Conservation (phyloP, 2,113 vertebrate genomes). For the Eurypyga helias region DNA sequence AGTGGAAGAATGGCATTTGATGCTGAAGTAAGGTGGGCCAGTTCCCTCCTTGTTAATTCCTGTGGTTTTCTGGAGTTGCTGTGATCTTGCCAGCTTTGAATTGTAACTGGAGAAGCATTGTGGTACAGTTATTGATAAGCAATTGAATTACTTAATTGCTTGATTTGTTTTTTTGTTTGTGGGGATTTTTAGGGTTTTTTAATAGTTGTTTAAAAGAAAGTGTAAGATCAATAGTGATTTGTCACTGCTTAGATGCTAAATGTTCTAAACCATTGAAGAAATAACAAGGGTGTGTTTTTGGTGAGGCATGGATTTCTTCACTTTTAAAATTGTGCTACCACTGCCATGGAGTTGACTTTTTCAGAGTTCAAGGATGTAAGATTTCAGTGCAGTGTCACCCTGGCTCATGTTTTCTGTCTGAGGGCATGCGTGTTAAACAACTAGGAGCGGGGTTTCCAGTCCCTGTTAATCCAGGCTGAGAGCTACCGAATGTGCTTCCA, state of each 20-base stretch:
- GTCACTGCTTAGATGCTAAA: not conserved
- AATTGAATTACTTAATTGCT: not conserved
- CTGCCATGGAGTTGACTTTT: not conserved
- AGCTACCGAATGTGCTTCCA: not conserved
- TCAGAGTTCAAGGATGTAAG: not conserved
- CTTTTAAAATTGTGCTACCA: not conserved
- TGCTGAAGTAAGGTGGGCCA: not conserved
- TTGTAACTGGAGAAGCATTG: not conserved
- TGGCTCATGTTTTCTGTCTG: not conserved
- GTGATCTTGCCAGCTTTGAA: not conserved
- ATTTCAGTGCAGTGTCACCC: no score
- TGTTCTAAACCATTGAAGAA: not conserved
- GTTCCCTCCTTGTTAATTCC: not conserved
- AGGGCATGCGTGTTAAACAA: not conserved
- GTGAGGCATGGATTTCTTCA: not conserved
- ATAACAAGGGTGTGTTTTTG: not conserved
- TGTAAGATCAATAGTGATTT: not conserved
- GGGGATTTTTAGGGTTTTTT: not conserved
- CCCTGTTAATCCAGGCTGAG: not conserved
- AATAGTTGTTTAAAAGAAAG: not conserved
- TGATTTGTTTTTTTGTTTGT: not conserved
- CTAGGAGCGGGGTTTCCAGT: rapidly evolving
- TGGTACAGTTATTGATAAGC: not conserved
- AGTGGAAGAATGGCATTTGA: not conserved
- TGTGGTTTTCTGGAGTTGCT: not conserved